These are phyloP conservation scores for Aphrophora alni DNA, from an alignment of 2,888 invertebrate genomes.

Conservation along the genomic window DNA sequence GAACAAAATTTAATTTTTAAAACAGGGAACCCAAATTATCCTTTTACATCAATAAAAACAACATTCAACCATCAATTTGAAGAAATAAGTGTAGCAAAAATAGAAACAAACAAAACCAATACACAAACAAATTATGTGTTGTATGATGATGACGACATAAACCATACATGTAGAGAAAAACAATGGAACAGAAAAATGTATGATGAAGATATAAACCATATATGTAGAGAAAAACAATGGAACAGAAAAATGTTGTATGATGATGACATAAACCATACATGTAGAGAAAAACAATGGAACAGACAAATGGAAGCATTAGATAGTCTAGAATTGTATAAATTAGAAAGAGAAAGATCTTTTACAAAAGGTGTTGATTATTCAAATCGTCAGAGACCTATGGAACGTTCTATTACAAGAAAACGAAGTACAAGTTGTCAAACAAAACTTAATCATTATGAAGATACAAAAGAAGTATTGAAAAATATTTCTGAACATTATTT, in stretches of 20 bases:
- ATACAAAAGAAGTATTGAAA: no score
- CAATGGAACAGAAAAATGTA: no score
- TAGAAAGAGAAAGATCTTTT: background rate
- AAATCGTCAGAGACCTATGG: no score
- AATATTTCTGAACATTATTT: no score
- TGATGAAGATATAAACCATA: no score
- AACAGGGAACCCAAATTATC: background rate
- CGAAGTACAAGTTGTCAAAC: background rate
- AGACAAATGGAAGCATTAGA: background rate
- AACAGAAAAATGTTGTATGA: no score
- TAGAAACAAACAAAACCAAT: background rate
- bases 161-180: no score
- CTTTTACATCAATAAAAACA: background rate
- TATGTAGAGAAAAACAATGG: no score
- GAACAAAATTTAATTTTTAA: background rate
- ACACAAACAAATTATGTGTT: background rate
- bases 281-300: background rate
- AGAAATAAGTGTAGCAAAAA: background rate
- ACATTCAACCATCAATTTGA: background rate
- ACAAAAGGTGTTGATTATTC: no score
- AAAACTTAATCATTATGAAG: background rate
- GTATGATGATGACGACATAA: no score
- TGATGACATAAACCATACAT: no score
- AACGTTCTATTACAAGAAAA: no score
- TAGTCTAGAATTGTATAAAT: background rate